phyloP scores from a whole-genome alignment of 2,888 invertebrate genomes.

The Leptopilina myrica region DNA sequence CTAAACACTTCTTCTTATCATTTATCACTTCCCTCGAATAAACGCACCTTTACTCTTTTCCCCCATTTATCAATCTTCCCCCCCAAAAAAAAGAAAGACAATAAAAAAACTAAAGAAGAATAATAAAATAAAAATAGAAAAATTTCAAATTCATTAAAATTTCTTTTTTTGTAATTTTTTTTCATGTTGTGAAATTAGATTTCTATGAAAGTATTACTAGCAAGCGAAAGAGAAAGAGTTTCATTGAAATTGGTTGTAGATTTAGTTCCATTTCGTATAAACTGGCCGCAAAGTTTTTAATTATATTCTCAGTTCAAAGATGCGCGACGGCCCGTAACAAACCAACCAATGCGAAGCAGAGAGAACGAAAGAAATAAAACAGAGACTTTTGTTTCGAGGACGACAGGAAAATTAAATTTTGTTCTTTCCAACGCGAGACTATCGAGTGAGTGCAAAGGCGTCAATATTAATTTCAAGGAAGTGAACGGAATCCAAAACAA shows the following conservation, averaged over 20 bases:
- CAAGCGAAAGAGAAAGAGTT: not conserved
- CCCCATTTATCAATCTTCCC: not conserved
- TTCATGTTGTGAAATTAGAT: not conserved
- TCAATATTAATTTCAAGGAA: conserved; percentile 63
- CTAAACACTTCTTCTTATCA: conserved; percentile 1
- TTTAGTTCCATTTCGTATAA: conserved; percentile 8
- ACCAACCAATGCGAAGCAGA: conserved; percentile 42
- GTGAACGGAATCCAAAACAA: conserved; percentile 56
- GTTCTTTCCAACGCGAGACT: conserved; percentile 9
- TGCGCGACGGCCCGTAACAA: conserved; percentile 57
- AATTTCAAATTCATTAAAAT: not conserved
- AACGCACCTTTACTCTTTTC: too few species aligned
- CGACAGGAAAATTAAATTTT: conserved; percentile 43
- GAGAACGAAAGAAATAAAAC: conserved; percentile 37
- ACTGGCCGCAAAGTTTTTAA: conserved; percentile 54
- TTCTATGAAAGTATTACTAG: not conserved
- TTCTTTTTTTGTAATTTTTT: too few species aligned
- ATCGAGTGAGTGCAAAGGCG: conserved; percentile 53
- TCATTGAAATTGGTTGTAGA: conserved; percentile 13
- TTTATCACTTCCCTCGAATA: conserved; percentile 9
- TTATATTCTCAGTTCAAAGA: conserved; percentile 58
- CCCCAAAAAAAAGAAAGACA: too few species aligned
- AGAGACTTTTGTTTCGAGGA: conserved; percentile 9
- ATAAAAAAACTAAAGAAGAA: not conserved
- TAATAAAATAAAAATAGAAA: not conserved